Evolutionary conservation across 2,888 invertebrate species (phyloP).

Genomic region (Rhodophaea formosa): DNA sequence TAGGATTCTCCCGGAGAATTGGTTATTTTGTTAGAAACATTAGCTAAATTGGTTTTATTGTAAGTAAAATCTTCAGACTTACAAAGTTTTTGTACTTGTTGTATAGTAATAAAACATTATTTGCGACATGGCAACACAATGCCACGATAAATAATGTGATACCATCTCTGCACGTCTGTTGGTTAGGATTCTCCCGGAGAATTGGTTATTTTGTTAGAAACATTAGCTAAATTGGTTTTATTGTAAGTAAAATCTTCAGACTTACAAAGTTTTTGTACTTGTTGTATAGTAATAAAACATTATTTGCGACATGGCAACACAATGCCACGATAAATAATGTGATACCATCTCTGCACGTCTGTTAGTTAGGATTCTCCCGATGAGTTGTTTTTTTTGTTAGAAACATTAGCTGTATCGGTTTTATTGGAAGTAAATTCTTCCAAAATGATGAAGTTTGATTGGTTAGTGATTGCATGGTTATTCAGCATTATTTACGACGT

Average conservation of each 20-base stretch:
- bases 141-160: slow-evolving; percentile 48
- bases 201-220: slow-evolving; percentile 7
- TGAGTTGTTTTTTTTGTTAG: slow-evolving; percentile 6
- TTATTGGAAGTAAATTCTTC: too few relatives aligned
- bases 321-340: slow-evolving; percentile 54
- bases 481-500: slow-evolving; percentile 31
- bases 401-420: background rate
- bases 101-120: slow-evolving; percentile 31
- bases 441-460: too few relatives aligned
- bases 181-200: background rate
- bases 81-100: too few relatives aligned
- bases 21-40: slow-evolving; percentile 6
- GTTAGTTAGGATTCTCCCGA: background rate
- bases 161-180: slow-evolving; percentile 41
- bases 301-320: slow-evolving; percentile 33
- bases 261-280: too few relatives aligned
- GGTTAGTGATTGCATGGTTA: slow-evolving; percentile 29
- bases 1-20: slow-evolving; percentile 1
- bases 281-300: slow-evolving; percentile 30
- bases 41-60: background rate
- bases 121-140: slow-evolving; percentile 40
- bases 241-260: too few relatives aligned
- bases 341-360: slow-evolving; percentile 42
- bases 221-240: background rate
- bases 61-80: too few relatives aligned